Percentiles rank a stretch among this genome's conserved stretches.
Conservation (phyloP, 2,888 invertebrate species). For the Dryobotodes eremita region DNA sequence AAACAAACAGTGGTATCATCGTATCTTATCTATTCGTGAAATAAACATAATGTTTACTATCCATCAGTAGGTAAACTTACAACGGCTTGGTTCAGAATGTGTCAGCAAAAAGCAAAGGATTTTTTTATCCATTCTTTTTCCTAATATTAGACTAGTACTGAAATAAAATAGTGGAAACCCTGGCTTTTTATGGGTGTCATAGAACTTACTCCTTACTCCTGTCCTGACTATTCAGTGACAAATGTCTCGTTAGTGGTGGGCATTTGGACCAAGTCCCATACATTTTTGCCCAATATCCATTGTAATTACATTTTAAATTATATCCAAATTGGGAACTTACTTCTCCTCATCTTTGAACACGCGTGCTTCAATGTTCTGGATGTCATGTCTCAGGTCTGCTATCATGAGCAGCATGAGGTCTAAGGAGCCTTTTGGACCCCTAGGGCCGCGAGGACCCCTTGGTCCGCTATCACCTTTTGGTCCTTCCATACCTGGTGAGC, state of each 20-base stretch:
- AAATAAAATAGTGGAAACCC: not conserved
- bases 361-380: slow-evolving; percentile 91
- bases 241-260: not conserved
- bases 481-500: slow-evolving; percentile 91
- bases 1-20: slow-evolving; percentile 44
- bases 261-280: not conserved
- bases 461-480: slow-evolving; percentile 91
- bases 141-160: not conserved
- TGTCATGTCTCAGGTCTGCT: slow-evolving; percentile 92
- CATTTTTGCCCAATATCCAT: not conserved
- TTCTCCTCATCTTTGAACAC: slow-evolving; percentile 90
- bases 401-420: slow-evolving; percentile 92
- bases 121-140: not conserved
- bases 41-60: slow-evolving; percentile 35
- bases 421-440: slow-evolving; percentile 91
- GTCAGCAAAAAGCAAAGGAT: not conserved
- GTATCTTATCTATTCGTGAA: slow-evolving; percentile 55
- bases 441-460: slow-evolving; percentile 90
- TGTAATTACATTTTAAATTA: not conserved
- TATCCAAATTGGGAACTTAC: slow-evolving; percentile 53
- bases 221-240: not conserved
- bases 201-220: not conserved
- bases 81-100: not conserved
- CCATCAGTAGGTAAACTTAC: slow-evolving; percentile 31
- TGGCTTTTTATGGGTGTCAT: not conserved